Percentiles rank a stretch among this genome's conserved stretches.
These are phyloP conservation scores for Halictus quadricinctus DNA, from an alignment of 2,888 invertebrate genomes.

Conservation along the genomic window DNA sequence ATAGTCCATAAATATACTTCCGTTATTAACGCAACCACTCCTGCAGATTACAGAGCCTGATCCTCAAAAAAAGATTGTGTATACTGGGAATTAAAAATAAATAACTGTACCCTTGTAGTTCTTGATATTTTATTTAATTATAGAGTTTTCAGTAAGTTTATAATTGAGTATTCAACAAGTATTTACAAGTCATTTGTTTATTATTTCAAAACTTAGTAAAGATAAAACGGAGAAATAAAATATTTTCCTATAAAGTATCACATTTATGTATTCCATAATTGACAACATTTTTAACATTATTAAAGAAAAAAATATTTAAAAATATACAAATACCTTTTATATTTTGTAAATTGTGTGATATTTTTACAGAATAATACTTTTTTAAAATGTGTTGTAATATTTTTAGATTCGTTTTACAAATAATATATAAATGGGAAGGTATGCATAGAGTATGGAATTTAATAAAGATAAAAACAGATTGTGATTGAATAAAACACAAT, in stretches of 20 bases:
- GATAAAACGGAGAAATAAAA: too few relatives aligned
- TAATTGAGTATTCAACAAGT: too few relatives aligned
- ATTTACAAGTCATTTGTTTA: too few relatives aligned
- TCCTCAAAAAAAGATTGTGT: background rate
- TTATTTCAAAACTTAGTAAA: too few relatives aligned
- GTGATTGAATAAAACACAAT: background rate
- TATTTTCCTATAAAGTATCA: too few relatives aligned
- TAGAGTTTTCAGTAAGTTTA: background rate
- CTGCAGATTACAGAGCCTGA: background rate
- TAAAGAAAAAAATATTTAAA: background rate
- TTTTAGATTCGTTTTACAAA: background rate
- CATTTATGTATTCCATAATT: too few relatives aligned
- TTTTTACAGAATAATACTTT: background rate
- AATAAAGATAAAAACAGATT: background rate
- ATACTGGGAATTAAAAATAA: background rate
- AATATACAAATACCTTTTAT: background rate
- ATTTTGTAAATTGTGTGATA: background rate
- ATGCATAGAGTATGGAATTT: background rate
- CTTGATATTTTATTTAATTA: background rate
- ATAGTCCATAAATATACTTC: constrained; percentile 38
- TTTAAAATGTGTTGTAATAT: background rate
- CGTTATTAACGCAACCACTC: background rate
- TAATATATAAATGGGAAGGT: background rate
- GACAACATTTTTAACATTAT: too few relatives aligned
- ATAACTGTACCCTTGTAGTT: background rate